phyloP scores from a whole-genome alignment of 64 coral and sea anemone genomes.

The Porites lutea region DNA sequence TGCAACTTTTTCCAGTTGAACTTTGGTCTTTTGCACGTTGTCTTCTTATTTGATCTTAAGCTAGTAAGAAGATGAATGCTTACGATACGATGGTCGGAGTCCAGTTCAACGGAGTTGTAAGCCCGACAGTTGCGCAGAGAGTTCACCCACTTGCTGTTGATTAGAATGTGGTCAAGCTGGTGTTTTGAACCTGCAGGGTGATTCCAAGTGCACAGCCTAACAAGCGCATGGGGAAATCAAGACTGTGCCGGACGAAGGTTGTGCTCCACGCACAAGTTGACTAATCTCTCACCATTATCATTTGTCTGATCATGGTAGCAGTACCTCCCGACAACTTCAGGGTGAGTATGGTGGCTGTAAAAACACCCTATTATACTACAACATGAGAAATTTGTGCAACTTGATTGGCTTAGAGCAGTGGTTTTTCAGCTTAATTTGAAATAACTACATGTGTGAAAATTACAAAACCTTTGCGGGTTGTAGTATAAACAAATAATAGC shows the following conservation, averaged over 20 bases:
- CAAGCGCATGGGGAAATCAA: conserved; percentile 6
- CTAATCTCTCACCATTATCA: conserved; percentile 34
- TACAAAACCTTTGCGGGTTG: too few species aligned
- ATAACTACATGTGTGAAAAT: too few species aligned
- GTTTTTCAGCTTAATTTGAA: too few species aligned
- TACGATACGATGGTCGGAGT: conserved; percentile 56
- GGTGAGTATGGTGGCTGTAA: too few species aligned
- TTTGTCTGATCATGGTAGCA: conserved; percentile 33
- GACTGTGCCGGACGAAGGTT: conserved; percentile 38
- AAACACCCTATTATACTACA: too few species aligned
- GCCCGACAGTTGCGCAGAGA: conserved; percentile 43
- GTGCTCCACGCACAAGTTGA: background rate
- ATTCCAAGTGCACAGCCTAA: background rate
- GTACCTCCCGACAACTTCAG: conserved; percentile 33
- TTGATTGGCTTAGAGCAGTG: too few species aligned
- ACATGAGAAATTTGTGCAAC: too few species aligned
- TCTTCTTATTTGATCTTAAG: conserved; percentile 26
- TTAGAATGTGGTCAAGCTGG: conserved; percentile 38
- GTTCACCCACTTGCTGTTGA: conserved; percentile 48
- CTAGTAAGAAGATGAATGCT: conserved; percentile 37
- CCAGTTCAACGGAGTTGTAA: conserved; percentile 34
- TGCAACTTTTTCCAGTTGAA: conserved; percentile 55
- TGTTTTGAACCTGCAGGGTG: background rate
- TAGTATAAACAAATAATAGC: too few species aligned
- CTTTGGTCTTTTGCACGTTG: conserved; percentile 10